phyloP scores from a whole-genome alignment of 2,113 vertebrate genomes.

The Xiphorhynchus elegans region DNA sequence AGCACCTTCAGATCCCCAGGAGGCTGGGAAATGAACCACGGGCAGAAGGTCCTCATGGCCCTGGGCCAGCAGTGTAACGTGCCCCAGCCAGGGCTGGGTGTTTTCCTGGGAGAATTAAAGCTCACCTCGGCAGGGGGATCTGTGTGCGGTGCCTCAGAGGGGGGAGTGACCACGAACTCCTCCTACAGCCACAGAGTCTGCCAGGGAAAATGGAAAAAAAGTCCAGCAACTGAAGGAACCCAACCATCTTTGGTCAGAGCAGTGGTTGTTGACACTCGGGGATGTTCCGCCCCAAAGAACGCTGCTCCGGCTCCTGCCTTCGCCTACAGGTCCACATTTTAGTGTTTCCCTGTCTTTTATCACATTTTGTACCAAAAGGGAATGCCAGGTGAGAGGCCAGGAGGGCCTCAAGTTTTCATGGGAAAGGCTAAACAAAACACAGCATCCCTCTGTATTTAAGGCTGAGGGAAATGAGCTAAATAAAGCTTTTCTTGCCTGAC shows the following conservation, averaged over 20 bases:
- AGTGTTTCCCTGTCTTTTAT: not conserved
- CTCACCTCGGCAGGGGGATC: not conserved
- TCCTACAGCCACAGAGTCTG: slow-evolving; percentile 34
- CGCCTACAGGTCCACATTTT: not conserved
- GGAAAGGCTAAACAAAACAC: not conserved
- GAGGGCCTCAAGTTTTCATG: not conserved
- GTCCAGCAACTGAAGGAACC: slow-evolving; percentile 9
- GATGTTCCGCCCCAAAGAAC: slow-evolving; percentile 33
- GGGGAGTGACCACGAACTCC: slow-evolving; percentile 17
- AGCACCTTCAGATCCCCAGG: not conserved
- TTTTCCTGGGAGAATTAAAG: not conserved
- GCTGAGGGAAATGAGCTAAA: not conserved
- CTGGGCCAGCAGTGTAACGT: not conserved
- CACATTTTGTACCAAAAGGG: not conserved
- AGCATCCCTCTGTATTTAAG: not conserved
- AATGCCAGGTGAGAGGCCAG: not conserved
- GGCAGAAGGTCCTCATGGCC: not conserved
- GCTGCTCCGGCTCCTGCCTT: rapidly evolving
- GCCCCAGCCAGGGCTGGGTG: not conserved
- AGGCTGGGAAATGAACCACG: not conserved
- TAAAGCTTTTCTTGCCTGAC: not conserved
- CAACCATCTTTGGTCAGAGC: slow-evolving; percentile 63
- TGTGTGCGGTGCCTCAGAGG: not conserved
- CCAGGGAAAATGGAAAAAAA: not conserved
- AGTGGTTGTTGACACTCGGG: not conserved